phyloP scores from a whole-genome alignment of 2,113 vertebrate genomes.

The Spea bombifrons region DNA sequence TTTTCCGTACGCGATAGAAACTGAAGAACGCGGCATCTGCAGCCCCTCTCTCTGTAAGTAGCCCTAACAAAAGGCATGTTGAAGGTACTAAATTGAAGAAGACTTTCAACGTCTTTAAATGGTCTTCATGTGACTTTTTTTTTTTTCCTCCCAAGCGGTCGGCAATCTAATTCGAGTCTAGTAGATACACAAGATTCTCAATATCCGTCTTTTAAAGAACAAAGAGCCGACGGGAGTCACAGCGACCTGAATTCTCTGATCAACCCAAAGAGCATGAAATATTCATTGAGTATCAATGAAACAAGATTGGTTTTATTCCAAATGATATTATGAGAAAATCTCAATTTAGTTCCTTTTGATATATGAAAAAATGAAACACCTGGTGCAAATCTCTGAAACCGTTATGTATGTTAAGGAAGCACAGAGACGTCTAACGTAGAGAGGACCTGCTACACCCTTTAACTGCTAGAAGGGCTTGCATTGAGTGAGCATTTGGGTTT shows the following conservation, averaged over 20 bases:
- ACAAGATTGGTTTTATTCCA: neutral
- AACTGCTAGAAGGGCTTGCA: neutral
- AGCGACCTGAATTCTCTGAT: neutral
- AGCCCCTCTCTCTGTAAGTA: neutral
- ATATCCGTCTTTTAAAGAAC: neutral
- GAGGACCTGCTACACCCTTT: neutral
- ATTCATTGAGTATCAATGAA: neutral
- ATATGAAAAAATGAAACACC: neutral
- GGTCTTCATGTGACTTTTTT: neutral
- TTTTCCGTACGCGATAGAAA: neutral
- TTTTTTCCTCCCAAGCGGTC: neutral
- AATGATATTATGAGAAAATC: neutral
- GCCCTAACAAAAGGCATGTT: neutral
- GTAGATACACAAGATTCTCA: neutral
- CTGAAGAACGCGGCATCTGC: neutral
- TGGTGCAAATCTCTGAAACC: neutral
- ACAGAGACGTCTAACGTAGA: neutral
- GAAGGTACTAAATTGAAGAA: fast-evolving
- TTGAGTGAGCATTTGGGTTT: too few relatives aligned
- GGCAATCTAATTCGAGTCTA: neutral
- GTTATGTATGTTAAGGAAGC: neutral
- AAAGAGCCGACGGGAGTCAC: neutral
- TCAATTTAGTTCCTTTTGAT: neutral
- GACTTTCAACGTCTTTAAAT: neutral
- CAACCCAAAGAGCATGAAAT: neutral